phyloP scores from a whole-genome alignment of 2,888 invertebrate species.

The Stenodema calcarata region DNA sequence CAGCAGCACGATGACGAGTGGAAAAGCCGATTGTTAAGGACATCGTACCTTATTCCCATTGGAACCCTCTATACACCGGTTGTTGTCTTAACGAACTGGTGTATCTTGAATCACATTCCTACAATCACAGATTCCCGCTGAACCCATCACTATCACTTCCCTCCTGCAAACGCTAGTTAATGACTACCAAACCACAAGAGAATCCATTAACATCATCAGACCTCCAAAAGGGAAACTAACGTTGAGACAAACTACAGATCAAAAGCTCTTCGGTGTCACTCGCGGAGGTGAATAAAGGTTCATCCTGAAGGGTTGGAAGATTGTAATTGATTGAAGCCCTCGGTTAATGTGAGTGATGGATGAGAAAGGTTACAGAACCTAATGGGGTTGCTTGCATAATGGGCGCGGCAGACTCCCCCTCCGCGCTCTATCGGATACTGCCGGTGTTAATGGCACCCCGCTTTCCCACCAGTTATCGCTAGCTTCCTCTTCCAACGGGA shows the following conservation, averaged over 20 bases:
- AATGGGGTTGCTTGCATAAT: conserved; percentile 32
- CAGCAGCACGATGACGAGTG: too few species aligned
- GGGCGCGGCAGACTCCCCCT: background rate
- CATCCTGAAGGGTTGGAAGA: conserved; percentile 13
- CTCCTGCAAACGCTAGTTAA: background rate
- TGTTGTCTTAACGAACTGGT: too few species aligned
- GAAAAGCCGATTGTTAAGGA: too few species aligned
- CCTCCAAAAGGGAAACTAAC: background rate
- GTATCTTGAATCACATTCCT: background rate
- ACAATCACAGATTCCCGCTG: background rate
- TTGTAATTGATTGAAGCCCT: conserved; percentile 43
- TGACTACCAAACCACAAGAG: background rate
- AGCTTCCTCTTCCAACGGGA: background rate
- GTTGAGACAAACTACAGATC: background rate
- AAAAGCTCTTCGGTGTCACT: background rate
- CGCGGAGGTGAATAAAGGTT: background rate
- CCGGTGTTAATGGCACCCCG: conserved; percentile 18
- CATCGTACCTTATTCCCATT: too few species aligned
- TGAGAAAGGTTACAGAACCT: conserved; percentile 3
- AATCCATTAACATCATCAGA: background rate
- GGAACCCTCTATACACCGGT: too few species aligned
- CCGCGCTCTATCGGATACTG: background rate
- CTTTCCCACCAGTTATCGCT: background rate
- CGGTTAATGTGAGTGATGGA: conserved; percentile 39
- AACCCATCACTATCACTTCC: background rate